Evolutionary conservation across 2,113 vertebrate species (phyloP), one percentile per base, ranked within the genome.

Genomic region (Clarias gariepinus): DNA sequence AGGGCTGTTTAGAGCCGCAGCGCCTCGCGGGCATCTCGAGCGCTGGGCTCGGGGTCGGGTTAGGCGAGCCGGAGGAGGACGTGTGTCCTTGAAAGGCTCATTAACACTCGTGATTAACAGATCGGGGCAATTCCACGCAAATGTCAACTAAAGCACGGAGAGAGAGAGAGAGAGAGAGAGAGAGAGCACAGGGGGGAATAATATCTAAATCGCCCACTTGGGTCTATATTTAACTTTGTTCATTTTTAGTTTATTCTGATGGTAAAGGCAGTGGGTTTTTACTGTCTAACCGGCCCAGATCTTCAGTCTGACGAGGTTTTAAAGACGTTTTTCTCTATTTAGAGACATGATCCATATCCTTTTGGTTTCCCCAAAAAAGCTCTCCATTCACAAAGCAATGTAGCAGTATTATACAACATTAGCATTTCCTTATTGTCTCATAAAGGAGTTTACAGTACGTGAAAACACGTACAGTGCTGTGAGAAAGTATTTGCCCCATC

Each of bases 1-100:
- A 85, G 80, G 84, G 71, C 83, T 83, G 83, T 83, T 86, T 58
- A 81, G 64, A 86, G 85, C 76, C 64, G 64, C 64, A 23, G 85
- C 53, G 74, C 74, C 36, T 52, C 47, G 30, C 25, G 69, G 52
- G 30, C 64, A 84, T 21, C 81, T 53, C 33, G 76, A 69, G 55
- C 30, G 82, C 66, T 82, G 61, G 61, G 30, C 55, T 25, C 19
- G 19, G 71, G 82, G 88, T 89, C 83, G 77, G 79, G 73, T 9
- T 28, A 61, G 79, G 81, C 63, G 73, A 79, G 82, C 79, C 36
- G 73, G n/a, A 81, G 36, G 58, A 82, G 69, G 82, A 85, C n/a
- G n/a, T 87, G 60, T 79, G 80, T 81, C 74, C 78, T 81, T 81
- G 73, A 84, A 18, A 82, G 60, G 58, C 79, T 85, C 84, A 68